A percentile compares a stretch with the other conserved stretches of the same genome.
phyloP scores from a whole-genome alignment of 2,888 invertebrate genomes.

The Netelia melanura region DNA sequence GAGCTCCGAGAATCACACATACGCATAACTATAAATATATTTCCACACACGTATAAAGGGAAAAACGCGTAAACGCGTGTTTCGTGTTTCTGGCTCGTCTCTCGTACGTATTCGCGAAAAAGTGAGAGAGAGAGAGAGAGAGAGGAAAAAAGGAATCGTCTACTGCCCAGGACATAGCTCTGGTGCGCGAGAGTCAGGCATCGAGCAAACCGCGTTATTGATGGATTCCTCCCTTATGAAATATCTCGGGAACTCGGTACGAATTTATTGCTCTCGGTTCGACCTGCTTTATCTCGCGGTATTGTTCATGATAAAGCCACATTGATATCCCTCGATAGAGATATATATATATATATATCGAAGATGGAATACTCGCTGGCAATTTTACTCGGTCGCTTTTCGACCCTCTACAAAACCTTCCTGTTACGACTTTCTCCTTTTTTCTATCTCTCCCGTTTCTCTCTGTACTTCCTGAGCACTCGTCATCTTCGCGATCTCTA shows the following conservation, averaged over 20 bases:
- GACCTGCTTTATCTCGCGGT: constrained; percentile 83
- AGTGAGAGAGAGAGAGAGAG: constrained; percentile 1
- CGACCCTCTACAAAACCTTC: constrained; percentile 75
- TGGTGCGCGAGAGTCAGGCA: constrained; percentile 58
- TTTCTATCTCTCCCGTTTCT: constrained; percentile 4
- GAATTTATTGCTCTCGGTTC: constrained; percentile 84
- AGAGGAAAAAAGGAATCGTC: constrained; percentile 53
- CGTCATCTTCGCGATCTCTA: constrained; percentile 32
- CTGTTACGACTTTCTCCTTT: constrained; percentile 72
- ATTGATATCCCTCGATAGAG: constrained; percentile 76
- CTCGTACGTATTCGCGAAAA: constrained; percentile 53
- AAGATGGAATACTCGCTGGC: constrained; percentile 59
- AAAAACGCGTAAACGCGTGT: constrained; percentile 51
- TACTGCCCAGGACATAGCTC: constrained; percentile 59
- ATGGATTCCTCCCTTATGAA: constrained; percentile 85
- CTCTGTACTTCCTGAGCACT: constrained; percentile 20
- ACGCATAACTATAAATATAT: constrained; percentile 51
- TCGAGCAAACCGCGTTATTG: constrained; percentile 79
- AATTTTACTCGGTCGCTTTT: constrained; percentile 43
- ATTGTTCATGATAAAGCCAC: constrained; percentile 84
- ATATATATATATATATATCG: constrained; percentile 68
- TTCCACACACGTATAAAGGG: constrained; percentile 40
- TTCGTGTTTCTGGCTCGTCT: constrained; percentile 48
- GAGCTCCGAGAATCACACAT: constrained; percentile 74
- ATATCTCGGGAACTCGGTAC: constrained; percentile 82